These are phyloP conservation scores for Drosophila triauraria DNA, from an alignment of 1,140 invertebrate species.

Conservation along the genomic window DNA sequence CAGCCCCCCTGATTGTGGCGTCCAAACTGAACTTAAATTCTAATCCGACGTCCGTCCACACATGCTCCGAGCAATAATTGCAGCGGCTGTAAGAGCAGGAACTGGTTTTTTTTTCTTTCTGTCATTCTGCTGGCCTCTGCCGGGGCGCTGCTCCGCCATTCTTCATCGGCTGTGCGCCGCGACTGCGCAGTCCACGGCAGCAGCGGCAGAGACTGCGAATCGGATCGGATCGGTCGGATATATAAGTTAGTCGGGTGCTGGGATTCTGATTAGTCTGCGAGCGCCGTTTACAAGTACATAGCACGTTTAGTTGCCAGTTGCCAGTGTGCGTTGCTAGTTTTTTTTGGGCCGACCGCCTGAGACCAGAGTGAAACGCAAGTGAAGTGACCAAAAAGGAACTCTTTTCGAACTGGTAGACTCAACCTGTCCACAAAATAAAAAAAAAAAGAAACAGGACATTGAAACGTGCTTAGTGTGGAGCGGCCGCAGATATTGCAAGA, in stretches of 20 bases:
- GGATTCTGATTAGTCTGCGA: slow-evolving; percentile 81
- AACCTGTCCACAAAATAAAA: slow-evolving; percentile 1
- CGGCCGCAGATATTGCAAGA: slow-evolving; percentile 21
- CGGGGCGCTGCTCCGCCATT: slow-evolving; percentile 34
- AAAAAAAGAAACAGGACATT: not conserved
- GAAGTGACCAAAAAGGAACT: slow-evolving; percentile 56
- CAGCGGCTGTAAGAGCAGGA: slow-evolving; percentile 76
- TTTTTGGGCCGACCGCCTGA: slow-evolving; percentile 53
- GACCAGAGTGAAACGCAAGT: slow-evolving; percentile 69
- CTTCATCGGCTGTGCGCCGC: slow-evolving; percentile 35
- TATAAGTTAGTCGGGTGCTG: slow-evolving; percentile 75
- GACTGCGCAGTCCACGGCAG: slow-evolving; percentile 17
- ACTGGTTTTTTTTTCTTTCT: slow-evolving; percentile 69
- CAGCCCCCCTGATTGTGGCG: slow-evolving; percentile 43
- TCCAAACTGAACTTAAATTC: slow-evolving; percentile 23
- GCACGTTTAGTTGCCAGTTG: slow-evolving; percentile 48
- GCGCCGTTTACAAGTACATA: slow-evolving; percentile 77
- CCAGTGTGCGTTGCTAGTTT: slow-evolving; percentile 41
- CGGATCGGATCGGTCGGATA: slow-evolving; percentile 53
- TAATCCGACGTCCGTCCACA: slow-evolving; percentile 22
- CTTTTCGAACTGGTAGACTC: slow-evolving; percentile 50
- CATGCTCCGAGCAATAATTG: slow-evolving; percentile 67
- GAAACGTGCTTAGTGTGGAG: slow-evolving; percentile 45
- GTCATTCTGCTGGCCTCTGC: slow-evolving; percentile 48
- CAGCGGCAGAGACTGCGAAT: slow-evolving; percentile 35